Conservation (phyloP, 2,888 invertebrate genomes). For the Unio pictorum region DNA sequence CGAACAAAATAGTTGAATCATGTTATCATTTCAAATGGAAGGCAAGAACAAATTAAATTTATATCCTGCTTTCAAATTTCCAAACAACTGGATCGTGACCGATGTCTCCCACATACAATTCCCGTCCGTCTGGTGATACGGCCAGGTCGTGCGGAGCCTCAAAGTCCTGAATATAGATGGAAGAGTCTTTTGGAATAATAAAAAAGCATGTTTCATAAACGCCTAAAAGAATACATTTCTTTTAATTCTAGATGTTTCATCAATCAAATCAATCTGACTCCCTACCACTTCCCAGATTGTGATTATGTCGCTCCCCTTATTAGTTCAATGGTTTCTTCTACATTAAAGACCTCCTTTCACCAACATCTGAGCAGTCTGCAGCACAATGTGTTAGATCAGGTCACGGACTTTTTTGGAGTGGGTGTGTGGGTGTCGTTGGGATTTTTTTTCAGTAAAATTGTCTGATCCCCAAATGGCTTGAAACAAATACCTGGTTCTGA, state of each 20-base stretch:
- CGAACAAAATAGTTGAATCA: no score
- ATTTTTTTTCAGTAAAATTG: no score
- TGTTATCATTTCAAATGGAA: no score
- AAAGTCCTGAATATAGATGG: slow-evolving; percentile 71
- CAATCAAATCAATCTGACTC: no score
- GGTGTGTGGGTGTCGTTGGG: background rate
- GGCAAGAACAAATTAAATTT: no score
- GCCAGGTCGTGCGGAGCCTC: slow-evolving; percentile 86
- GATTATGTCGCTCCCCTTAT: no score
- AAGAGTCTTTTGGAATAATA: background rate
- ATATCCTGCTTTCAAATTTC: slow-evolving; percentile 8
- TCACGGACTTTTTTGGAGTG: background rate
- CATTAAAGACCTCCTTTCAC: background rate
- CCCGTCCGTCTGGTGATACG: slow-evolving; percentile 79
- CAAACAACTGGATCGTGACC: slow-evolving; percentile 68
- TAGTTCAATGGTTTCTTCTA: background rate
- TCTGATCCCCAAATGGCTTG: no score
- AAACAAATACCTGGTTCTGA: no score
- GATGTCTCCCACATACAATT: slow-evolving; percentile 86
- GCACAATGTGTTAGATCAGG: background rate
- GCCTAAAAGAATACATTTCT: background rate
- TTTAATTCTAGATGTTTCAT: no score
- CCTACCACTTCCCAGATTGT: no score
- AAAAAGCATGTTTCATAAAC: slow-evolving; percentile 4
- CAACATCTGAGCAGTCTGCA: background rate